Conservation (phyloP, 1,140 invertebrate genomes). For the Cyphomyrmex costatus region DNA sequence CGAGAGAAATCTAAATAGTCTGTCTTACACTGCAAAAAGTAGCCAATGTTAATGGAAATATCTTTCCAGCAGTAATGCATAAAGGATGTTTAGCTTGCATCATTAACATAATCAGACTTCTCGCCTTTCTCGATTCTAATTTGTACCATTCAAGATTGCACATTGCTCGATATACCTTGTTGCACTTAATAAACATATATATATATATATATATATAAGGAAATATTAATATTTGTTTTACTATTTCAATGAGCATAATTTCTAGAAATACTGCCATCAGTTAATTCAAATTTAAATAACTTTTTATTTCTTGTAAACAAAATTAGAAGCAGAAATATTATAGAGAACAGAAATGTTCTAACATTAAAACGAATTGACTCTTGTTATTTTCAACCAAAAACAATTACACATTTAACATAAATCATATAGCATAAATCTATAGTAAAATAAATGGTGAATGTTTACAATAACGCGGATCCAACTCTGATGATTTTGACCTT, state of each 20-base stretch:
- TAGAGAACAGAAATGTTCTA: too few relatives aligned
- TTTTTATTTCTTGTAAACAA: too few relatives aligned
- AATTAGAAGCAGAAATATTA: too few relatives aligned
- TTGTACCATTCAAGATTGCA: constrained; percentile 9
- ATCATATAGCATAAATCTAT: too few relatives aligned
- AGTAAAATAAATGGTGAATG: too few relatives aligned
- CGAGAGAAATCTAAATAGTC: not conserved
- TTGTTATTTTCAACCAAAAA: too few relatives aligned
- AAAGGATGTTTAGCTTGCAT: not conserved
- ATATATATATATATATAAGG: too few relatives aligned
- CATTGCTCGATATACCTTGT: not conserved
- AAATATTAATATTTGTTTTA: not conserved
- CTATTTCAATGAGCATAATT: not conserved
- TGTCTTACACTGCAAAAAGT: constrained; percentile 24
- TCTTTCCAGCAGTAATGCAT: not conserved
- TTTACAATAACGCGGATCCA: too few relatives aligned
- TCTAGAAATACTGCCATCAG: not conserved
- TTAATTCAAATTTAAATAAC: too few relatives aligned
- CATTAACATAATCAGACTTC: not conserved
- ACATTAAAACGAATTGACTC: too few relatives aligned
- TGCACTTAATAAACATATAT: not conserved
- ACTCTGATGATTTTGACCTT: too few relatives aligned
- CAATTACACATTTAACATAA: too few relatives aligned
- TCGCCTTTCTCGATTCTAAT: not conserved
- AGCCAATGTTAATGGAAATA: constrained; percentile 4